Percentiles rank a stretch among this genome's conserved stretches.
Conservation (phyloP, 2,888 invertebrate species). For the Pollenia labialis region DNA sequence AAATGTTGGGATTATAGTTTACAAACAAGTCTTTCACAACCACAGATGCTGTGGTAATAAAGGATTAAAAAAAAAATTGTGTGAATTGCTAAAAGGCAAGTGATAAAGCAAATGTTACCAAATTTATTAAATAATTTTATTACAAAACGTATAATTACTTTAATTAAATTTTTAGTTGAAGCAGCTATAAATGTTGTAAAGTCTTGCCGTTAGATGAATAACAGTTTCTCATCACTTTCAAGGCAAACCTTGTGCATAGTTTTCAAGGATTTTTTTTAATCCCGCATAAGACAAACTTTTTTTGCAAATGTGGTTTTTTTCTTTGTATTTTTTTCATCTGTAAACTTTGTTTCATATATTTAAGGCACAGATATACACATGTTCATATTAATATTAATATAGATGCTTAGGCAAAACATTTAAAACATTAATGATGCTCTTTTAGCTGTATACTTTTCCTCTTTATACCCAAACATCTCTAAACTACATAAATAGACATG, state of each 20-base stretch:
- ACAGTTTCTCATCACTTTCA: neutral
- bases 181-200: too few species aligned
- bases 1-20: too few species aligned
- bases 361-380: neutral
- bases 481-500: neutral
- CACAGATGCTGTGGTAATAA: too few species aligned
- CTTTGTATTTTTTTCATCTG: neutral
- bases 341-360: neutral
- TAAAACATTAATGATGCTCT: slow-evolving; percentile 70
- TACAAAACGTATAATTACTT: too few species aligned
- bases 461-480: neutral
- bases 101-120: too few species aligned
- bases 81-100: too few species aligned
- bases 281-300: slow-evolving; percentile 2
- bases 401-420: slow-evolving; percentile 31
- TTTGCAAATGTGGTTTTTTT: neutral
- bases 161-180: too few species aligned
- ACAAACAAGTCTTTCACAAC: too few species aligned
- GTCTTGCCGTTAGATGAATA: neutral
- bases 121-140: too few species aligned
- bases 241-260: neutral
- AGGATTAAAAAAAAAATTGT: too few species aligned
- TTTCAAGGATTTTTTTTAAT: slow-evolving; percentile 15
- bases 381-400: neutral
- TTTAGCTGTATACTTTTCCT: slow-evolving; percentile 31